phyloP scores from a whole-genome alignment of 2,797 vertebrate genomes.

The Hippoglossus hippoglossus region DNA sequence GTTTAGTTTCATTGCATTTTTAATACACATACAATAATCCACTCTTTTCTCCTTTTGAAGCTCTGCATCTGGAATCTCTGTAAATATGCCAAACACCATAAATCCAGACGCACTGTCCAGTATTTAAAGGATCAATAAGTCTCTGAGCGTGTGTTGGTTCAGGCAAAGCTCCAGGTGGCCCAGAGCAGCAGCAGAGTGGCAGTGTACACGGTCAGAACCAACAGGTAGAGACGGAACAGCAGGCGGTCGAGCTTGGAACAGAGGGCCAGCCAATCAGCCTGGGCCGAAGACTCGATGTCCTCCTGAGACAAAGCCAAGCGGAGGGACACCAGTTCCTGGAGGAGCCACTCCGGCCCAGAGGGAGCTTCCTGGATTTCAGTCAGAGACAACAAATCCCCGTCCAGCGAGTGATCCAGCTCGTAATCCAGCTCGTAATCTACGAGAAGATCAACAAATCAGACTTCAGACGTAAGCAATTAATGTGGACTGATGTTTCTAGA shows the following conservation, averaged over 20 bases:
- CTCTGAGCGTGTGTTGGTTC: slow-evolving; percentile 23
- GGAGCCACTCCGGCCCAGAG: slow-evolving; percentile 81
- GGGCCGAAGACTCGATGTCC: slow-evolving; percentile 70
- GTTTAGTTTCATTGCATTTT: too few relatives aligned
- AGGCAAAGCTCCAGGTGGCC: slow-evolving; percentile 86
- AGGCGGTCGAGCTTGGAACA: slow-evolving; percentile 85
- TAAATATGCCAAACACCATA: background rate
- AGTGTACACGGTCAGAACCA: slow-evolving; percentile 81
- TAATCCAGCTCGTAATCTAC: slow-evolving; percentile 32
- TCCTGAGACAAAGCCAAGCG: slow-evolving; percentile 78
- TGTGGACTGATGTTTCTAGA: too few relatives aligned
- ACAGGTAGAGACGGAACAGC: slow-evolving; percentile 86
- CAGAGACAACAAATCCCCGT: slow-evolving; percentile 80
- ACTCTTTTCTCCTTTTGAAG: too few relatives aligned
- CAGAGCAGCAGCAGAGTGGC: slow-evolving; percentile 86
- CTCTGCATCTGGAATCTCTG: background rate
- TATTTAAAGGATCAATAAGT: background rate
- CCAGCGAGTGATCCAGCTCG: slow-evolving; percentile 60
- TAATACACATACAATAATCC: too few relatives aligned
- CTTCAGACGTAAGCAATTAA: background rate
- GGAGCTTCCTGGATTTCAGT: slow-evolving; percentile 63
- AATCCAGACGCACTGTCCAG: background rate
- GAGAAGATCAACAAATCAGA: background rate
- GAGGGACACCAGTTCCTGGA: slow-evolving; percentile 84
- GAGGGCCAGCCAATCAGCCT: slow-evolving; percentile 84